A percentile compares a stretch with the other conserved stretches of the same genome.
phyloP scores from a whole-genome alignment of 35 echinoderm and acorn worm genomes.

The Chiridota heheva region DNA sequence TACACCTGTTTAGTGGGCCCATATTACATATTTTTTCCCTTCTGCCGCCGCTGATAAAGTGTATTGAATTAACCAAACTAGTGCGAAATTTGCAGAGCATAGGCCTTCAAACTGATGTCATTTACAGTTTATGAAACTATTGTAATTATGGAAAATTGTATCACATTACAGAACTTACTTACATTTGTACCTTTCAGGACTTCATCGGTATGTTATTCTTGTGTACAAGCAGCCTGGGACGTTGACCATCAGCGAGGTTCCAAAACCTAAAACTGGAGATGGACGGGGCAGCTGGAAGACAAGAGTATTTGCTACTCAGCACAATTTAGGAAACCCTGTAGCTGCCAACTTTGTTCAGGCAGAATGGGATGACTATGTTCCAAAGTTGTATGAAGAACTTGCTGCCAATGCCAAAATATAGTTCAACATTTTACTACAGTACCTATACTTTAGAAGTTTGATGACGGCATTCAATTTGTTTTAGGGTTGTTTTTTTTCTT shows the following conservation, averaged over 20 bases:
- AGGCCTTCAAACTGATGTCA: too few relatives aligned
- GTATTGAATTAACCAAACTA: too few relatives aligned
- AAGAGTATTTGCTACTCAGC: conserved; percentile 55
- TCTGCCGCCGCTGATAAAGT: too few relatives aligned
- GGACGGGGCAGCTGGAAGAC: conserved; percentile 59
- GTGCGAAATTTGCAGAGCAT: too few relatives aligned
- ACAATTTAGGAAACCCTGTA: conserved; percentile 76
- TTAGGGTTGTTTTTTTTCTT: too few relatives aligned
- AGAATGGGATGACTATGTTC: conserved; percentile 92
- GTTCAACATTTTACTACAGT: too few relatives aligned
- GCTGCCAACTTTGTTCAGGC: conserved; percentile 87
- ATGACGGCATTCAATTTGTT: too few relatives aligned
- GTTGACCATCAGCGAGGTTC: conserved; percentile 41
- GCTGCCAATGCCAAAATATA: too few relatives aligned
- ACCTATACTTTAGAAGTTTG: too few relatives aligned
- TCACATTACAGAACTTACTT: background rate
- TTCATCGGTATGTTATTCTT: conserved; percentile 89
- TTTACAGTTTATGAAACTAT: background rate
- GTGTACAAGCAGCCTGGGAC: conserved; percentile 95
- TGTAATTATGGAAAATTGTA: background rate
- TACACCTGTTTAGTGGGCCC: too few relatives aligned
- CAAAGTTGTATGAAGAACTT: conserved; percentile 51
- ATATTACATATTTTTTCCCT: too few relatives aligned
- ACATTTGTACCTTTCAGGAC: conserved; percentile 37
- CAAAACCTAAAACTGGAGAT: conserved; percentile 33